Evolutionary conservation across 2,888 invertebrate genomes (phyloP), one percentile per base, ranked within the genome.

Genomic region (Drosophila seclusa): DNA sequence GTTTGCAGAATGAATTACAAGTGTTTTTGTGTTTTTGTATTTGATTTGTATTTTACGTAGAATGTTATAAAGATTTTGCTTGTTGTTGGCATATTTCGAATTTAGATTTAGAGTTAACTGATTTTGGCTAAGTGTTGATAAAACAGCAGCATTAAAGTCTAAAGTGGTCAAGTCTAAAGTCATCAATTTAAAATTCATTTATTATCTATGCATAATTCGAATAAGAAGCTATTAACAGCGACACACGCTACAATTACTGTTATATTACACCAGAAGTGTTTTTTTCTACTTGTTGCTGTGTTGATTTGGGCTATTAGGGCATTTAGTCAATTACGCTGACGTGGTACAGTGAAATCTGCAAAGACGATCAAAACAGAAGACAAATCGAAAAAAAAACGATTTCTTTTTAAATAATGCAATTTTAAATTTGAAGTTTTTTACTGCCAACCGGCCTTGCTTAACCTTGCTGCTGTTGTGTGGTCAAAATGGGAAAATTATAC

Each of bases 211-310:
- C 65, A 54, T 34, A 75, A 53, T 67, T 57, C 48, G 53, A 68
- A 68, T 83, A 83, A 78, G 78, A 69, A 71, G 54, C 82, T 84
- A 83, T 75, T 82, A 83, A 87, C 83, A 84, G 81, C 67, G 68
- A 70, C 60, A 53, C 82, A 84, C 65, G 69, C 82, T 87, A 81
- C 62, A 67, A 81, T 78, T 69, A 68, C 68, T 73, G 67, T 63
- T 40, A 13, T 24, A 36, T 21, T 50, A 82, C 87, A 87, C 85
- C 87, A 82, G 62, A 68, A 58, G 76, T 66, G 68, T 73, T 66
- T 50, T 70, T 61, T 69, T 54, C 24, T 45, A 45, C 53, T 63
- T 65, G 52, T 50, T 54, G 13, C 24, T 55, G 11, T 52, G 42
- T 60, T 31, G 29, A 45, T 45, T 45, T 50, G 32, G 27, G 58